Percentiles rank a stretch among this genome's conserved stretches.
These are phyloP conservation scores for Spea bombifrons DNA, from an alignment of 2,113 vertebrate genomes.

Conservation along the genomic window DNA sequence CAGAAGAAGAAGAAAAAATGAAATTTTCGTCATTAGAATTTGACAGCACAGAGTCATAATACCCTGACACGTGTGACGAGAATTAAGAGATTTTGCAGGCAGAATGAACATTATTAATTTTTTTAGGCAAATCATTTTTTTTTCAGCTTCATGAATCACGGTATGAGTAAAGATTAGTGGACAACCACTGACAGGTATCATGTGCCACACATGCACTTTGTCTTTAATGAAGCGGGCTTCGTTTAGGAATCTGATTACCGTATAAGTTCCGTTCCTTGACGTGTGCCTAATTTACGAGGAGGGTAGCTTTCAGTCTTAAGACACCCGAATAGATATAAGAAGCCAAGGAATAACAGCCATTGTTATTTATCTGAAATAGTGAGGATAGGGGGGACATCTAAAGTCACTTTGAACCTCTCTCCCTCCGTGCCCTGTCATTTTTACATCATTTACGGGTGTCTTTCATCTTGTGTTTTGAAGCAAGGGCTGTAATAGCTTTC, in stretches of 20 bases:
- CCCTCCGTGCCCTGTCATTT: neutral
- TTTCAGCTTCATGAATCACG: slow-evolving; percentile 56
- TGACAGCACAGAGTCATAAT: slow-evolving; percentile 68
- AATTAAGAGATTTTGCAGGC: slow-evolving; percentile 61
- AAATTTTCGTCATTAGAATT: slow-evolving; percentile 66
- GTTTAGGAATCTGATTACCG: slow-evolving; percentile 50
- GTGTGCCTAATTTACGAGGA: slow-evolving; percentile 53
- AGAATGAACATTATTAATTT: slow-evolving; percentile 55
- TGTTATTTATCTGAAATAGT: slow-evolving; percentile 5
- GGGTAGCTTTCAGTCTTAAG: slow-evolving; percentile 53
- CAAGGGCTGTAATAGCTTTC: neutral
- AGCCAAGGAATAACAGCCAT: neutral
- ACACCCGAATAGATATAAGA: slow-evolving; percentile 9
- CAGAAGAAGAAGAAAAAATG: slow-evolving; percentile 54
- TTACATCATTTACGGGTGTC: too few species aligned
- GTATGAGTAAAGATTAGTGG: slow-evolving; percentile 48
- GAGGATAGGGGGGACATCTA: neutral
- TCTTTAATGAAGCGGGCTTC: slow-evolving; percentile 53
- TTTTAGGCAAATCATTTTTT: slow-evolving; percentile 61
- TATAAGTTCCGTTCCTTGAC: slow-evolving; percentile 52
- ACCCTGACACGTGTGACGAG: slow-evolving; percentile 64
- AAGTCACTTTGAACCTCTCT: neutral
- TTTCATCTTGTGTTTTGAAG: too few species aligned
- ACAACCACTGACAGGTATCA: slow-evolving; percentile 58
- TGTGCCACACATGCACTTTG: slow-evolving; percentile 40